Evolutionary conservation across 2,113 vertebrate species (phyloP), one percentile per base, ranked within the genome.

Genomic region (Castor canadensis): DNA sequence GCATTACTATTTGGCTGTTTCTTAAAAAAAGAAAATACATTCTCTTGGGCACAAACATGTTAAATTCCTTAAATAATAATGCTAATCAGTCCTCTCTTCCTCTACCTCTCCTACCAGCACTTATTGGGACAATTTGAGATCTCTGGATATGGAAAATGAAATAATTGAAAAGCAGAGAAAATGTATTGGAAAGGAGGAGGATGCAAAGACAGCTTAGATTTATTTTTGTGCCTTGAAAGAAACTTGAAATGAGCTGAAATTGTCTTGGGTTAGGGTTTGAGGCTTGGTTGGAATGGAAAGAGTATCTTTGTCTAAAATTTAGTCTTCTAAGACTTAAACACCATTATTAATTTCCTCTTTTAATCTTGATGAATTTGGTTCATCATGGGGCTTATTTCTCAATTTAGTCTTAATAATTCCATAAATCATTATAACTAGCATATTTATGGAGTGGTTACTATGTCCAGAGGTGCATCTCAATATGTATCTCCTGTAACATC

Each of bases 301-400:
- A 93, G 81, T 85, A 92, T 81, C 80, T 95, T 83, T 93, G 71
- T 84, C 47, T 92, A 87, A 92, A 91, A 66, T 97, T 94, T 35
- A 54, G 47, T 45, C 43, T 56, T 87, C 71, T 54, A 92, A 96
- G 43, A 81, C 93, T 89, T 87, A 96, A 92, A 72, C 40, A 43
- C 43, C 69, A 82, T 95, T 94, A 75, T 28, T 97, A 86, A 84
- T 96, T 87, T 96, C 32, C 12, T n/a, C 49, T 95, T 79, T 85
- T 92, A 79, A 80, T 81, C 47, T 92, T 26, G n/a, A 76, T 92
- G 87, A 87, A 87, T 94, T 86, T 96, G 22, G 7, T 94, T 96
- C n/a, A 75, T 90, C 28, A 90, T 87, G 28, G 24, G 45, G 13
- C 6, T 56, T 93, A 32, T 84, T 87, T 95, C 17, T 72, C 56